Evolutionary conservation across 2,797 vertebrate genomes (phyloP), one percentile per base, ranked within the genome.

Genomic region (Channa striata): DNA sequence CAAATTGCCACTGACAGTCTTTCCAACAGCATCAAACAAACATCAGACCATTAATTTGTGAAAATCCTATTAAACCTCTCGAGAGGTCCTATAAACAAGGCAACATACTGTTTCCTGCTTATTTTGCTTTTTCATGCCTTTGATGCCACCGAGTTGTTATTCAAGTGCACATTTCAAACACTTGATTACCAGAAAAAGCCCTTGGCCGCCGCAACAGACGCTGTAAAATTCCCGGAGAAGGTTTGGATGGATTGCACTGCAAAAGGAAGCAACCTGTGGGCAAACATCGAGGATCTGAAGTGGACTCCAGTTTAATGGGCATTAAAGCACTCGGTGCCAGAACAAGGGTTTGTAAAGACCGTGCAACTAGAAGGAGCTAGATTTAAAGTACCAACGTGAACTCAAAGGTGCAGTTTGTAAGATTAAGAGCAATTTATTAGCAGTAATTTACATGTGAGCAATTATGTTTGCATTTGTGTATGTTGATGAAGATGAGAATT

Each of bases 11-110:
- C 82, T 72, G 60, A 83, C 82, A 42, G 73, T 74, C 87, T 77
- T 64, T 72, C 46, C 61, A 69, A 53, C 78, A 69, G 74, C 78
- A 83, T 89, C 85, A 87, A 90, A 90, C 80, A 87, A 85, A 87
- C 85, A 81, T 70, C 60, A 78, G 62, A 82, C 77, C 66, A 69
- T 84, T 87, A 77, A 87, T 89, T 89, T 89, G 86, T 64, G 80
- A 75, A 88, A 77, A 89, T 82, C 77, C 73, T 17, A 86, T 85
- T 85, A 89, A 84, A 77, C 72, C 80, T 52, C 50, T 70, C 51
- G 80, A 70, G 77, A 78, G 82, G 56, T 52, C 61, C 59, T 30
- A 58, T 59, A 76, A 82, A 87, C 80, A 84, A 71, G 67, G 66
- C 40, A 14, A 13, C 68, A 48, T 1, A 37, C 46, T 46, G 52